A percentile compares a stretch with the other conserved stretches of the same genome.
Evolutionary conservation across 2,113 vertebrate genomes (phyloP).

Genomic region (Misgurnus mizolepis): DNA sequence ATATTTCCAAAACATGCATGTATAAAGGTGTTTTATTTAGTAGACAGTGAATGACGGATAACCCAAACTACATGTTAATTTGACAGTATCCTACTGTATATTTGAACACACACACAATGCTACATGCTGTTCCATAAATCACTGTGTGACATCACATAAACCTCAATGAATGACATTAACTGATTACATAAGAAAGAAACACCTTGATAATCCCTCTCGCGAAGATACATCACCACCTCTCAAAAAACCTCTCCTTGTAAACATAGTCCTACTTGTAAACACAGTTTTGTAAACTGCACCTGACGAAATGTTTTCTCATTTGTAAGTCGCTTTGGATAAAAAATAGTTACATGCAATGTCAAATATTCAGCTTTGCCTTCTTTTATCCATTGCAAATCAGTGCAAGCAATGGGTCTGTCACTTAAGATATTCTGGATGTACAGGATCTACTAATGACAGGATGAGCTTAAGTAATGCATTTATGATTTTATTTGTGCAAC

Average conservation of each 20-base stretch:
- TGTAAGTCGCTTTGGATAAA: no score
- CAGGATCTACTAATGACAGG: conserved; percentile 13
- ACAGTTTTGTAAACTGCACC: no score
- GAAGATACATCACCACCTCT: neutral
- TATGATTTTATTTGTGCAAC: conserved; percentile 25
- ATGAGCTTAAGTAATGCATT: conserved; percentile 35
- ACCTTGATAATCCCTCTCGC: neutral
- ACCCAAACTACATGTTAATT: no score
- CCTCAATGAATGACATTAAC: neutral
- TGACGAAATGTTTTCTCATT: no score
- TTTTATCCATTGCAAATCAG: neutral
- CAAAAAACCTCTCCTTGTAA: no score
- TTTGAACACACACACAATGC: neutral
- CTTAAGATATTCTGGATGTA: conserved; percentile 52
- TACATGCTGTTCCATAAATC: neutral
- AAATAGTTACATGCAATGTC: no score
- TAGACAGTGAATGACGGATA: no score
- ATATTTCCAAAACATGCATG: no score
- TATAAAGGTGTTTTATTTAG: no score
- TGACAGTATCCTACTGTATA: no score
- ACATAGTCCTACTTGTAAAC: no score
- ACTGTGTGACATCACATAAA: neutral
- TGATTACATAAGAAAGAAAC: conserved; percentile 1
- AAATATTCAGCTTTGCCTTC: neutral
- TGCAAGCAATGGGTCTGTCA: neutral